Evolutionary conservation across 2,113 vertebrate genomes (phyloP), one percentile per base, ranked within the genome.

Genomic region (Empidonax alnorum): DNA sequence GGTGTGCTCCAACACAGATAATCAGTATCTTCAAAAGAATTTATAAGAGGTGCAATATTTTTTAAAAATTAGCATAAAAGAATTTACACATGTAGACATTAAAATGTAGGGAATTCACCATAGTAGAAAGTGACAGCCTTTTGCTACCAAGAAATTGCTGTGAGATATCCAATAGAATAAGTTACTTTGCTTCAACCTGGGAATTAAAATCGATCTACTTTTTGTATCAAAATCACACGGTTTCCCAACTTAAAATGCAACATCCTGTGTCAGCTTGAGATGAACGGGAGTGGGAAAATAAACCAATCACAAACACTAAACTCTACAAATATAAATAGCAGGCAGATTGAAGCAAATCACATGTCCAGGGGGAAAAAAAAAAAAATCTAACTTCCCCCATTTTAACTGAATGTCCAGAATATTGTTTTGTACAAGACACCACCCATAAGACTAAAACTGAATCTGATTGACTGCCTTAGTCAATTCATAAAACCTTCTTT

Each of bases 291-390:
- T 41, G 42, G 37, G 89, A 93, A 82, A 84, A 44, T 33, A 96
- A 96, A 95, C 82, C 88, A 53, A 84, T 90, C 92, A 65, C 65
- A 78, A 95, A 56, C 65, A 72, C 65, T 94, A 28, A 95, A 84
- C 49, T 87, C 59, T 28, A 90, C 63, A 84, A 78, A 65, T 89
- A 92, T 35, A 89, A 94, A 68, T 52, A 81, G 66, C 31, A 55
- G 33, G 58, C 33, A 94, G 82, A 92, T 49, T 68, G 76, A 81
- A 84, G 73, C 16, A 86, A 92, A 89, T 58, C 49, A 87, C 16
- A 25, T 27, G 84, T 58, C 79, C 66, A 35, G 19, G 23, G 12
- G 5, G n/a, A n/a, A 7, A n/a, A 15, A 20, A 6, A 39, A 17
- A 23, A 56, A 58, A 47, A 35, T 2, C 10, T 2, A 39, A 20